These are phyloP conservation scores for Pangasius mekongensis DNA, from an alignment of 2,797 vertebrate species.

Conservation along the genomic window DNA sequence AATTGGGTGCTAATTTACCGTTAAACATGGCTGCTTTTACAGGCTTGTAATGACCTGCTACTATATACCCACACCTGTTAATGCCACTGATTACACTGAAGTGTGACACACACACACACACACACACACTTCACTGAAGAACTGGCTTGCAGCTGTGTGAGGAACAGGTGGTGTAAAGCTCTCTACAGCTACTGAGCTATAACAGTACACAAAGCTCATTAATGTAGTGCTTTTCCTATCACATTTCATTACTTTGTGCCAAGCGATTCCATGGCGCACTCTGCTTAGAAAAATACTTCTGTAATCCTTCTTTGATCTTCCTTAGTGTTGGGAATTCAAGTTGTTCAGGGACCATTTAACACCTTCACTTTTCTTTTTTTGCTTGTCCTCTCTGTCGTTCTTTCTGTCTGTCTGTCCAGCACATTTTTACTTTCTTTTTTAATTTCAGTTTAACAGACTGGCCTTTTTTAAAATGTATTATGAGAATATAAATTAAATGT, in stretches of 20 bases:
- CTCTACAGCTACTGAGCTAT: constrained; percentile 28
- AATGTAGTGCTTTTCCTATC: neutral
- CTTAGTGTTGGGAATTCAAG: neutral
- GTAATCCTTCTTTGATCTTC: constrained; percentile 7
- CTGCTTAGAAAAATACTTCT: neutral
- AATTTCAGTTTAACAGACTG: neutral
- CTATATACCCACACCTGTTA: constrained; percentile 46
- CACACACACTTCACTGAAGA: neutral
- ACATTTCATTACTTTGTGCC: constrained; percentile 11
- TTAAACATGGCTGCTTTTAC: constrained; percentile 63
- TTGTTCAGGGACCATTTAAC: neutral
- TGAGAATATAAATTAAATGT: neutral
- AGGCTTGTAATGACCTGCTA: constrained; percentile 55
- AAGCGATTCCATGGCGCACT: neutral
- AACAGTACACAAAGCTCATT: constrained; percentile 40
- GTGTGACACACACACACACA: constrained; percentile 15
- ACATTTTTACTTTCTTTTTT: neutral
- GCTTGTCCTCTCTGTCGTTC: neutral
- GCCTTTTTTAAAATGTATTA: no score
- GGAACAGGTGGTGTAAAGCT: constrained; percentile 43
- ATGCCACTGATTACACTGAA: constrained; percentile 24
- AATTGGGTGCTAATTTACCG: constrained; percentile 79
- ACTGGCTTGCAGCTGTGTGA: constrained; percentile 30
- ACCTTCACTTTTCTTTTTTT: neutral
- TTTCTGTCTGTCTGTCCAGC: neutral